Evolutionary conservation across 1,140 invertebrate species (phyloP).

Genomic region (Amyelois transitella): DNA sequence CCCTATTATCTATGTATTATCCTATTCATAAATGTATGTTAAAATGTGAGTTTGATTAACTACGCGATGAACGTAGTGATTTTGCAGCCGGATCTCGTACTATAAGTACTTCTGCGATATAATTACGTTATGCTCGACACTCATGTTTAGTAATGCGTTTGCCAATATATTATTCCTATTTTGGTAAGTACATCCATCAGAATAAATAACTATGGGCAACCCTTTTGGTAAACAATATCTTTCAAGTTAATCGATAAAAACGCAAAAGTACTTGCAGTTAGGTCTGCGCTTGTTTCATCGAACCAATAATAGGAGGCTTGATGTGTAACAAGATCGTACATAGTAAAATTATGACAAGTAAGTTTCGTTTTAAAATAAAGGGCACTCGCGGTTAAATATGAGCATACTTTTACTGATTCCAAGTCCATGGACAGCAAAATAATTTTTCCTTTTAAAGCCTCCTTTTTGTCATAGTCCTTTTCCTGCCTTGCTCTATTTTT

Average conservation of each 20-base stretch:
- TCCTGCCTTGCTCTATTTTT: conserved; percentile 12
- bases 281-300: conserved; percentile 44
- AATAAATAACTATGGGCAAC: conserved; percentile 33
- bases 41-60: no score
- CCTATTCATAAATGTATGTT: no score
- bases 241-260: conserved; percentile 38
- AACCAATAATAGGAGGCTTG: conserved; percentile 50
- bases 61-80: no score
- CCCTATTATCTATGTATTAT: no score
- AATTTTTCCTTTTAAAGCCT: conserved; percentile 2
- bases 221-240: conserved; percentile 6
- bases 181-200: conserved; percentile 47
- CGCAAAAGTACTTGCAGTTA: conserved; percentile 50
- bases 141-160: no score
- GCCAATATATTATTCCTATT: no score
- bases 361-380: conserved; percentile 67
- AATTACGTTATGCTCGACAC: no score
- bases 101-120: no score
- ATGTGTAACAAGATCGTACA: conserved; percentile 43
- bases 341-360: conserved; percentile 59
- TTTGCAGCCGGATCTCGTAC: no score
- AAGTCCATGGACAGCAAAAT: conserved; percentile 39
- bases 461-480: conserved; percentile 14
- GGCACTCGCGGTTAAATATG: conserved; percentile 42
- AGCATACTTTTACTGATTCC: conserved; percentile 44